A percentile compares a stretch with the other conserved stretches of the same genome.
Evolutionary conservation across 2,888 invertebrate genomes (phyloP).

Genomic region (Coelopa pilipes): DNA sequence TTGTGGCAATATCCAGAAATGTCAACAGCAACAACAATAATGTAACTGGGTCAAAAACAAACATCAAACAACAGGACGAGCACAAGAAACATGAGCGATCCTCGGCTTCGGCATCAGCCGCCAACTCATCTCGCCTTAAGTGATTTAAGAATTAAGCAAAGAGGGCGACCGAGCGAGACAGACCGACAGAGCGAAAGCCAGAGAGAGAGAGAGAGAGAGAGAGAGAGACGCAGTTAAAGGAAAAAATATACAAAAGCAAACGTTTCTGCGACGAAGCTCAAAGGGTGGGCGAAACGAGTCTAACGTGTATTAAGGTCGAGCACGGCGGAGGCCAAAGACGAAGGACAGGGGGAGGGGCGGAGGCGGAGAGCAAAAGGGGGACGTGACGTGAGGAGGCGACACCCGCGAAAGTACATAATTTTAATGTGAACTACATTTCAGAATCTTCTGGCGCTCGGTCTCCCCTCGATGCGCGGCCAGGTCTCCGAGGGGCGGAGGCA

Average conservation of each 20-base stretch:
- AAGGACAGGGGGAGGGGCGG: too few relatives aligned
- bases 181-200: neutral
- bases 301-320: too few relatives aligned
- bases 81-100: too few relatives aligned
- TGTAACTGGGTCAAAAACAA: constrained; percentile 22
- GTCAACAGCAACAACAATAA: neutral
- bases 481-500: too few relatives aligned
- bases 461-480: too few relatives aligned
- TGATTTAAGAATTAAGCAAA: constrained; percentile 14
- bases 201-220: neutral
- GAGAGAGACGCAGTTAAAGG: too few relatives aligned
- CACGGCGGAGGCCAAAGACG: too few relatives aligned
- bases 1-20: neutral
- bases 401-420: neutral
- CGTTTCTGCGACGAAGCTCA: too few relatives aligned
- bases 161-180: neutral
- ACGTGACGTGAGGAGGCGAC: neutral
- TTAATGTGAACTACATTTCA: neutral
- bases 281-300: too few relatives aligned
- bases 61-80: constrained; percentile 8
- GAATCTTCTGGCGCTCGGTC: neutral
- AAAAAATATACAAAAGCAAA: too few relatives aligned
- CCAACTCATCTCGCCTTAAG: constrained; percentile 27
- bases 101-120: constrained; percentile 10
- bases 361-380: too few relatives aligned